phyloP scores from a whole-genome alignment of 2,797 vertebrate genomes.

The Apogon hyalosoma region DNA sequence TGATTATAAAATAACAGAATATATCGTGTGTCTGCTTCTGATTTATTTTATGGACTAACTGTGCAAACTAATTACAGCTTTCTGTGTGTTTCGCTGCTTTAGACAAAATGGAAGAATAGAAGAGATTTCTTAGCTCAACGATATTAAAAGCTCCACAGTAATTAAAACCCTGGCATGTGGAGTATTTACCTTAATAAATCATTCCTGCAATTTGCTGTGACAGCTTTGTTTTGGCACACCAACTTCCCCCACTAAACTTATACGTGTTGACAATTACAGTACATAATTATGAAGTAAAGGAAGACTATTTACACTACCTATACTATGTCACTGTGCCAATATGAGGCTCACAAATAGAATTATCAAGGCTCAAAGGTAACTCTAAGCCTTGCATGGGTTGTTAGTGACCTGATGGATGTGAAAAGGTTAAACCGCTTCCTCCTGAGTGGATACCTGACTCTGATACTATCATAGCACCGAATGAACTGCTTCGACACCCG shows the following conservation, averaged over 20 bases:
- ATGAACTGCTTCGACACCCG: no score
- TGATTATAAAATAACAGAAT: conserved; percentile 3
- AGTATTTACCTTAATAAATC: conserved; percentile 32
- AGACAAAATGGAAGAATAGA: conserved; percentile 12
- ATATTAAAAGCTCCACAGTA: conserved; percentile 27
- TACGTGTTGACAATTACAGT: not conserved
- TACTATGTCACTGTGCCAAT: no score
- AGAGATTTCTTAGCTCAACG: conserved; percentile 12
- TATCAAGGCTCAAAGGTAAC: no score
- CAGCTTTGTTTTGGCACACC: not conserved
- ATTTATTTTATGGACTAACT: conserved; percentile 21
- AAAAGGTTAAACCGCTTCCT: no score
- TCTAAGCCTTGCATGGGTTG: no score
- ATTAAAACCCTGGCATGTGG: conserved; percentile 34
- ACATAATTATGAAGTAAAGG: not conserved
- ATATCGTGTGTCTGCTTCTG: conserved; percentile 7
- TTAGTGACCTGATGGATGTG: no score
- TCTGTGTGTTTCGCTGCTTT: conserved; percentile 3
- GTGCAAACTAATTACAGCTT: conserved; percentile 33
- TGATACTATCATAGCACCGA: no score
- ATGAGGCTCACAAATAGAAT: no score
- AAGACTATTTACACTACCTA: not conserved
- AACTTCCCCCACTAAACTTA: not conserved
- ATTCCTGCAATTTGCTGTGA: conserved; percentile 7
- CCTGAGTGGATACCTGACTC: no score